These are phyloP conservation scores for Pipistrellus pipistrellus DNA, from an alignment of 2,797 vertebrate genomes.

Conservation along the genomic window DNA sequence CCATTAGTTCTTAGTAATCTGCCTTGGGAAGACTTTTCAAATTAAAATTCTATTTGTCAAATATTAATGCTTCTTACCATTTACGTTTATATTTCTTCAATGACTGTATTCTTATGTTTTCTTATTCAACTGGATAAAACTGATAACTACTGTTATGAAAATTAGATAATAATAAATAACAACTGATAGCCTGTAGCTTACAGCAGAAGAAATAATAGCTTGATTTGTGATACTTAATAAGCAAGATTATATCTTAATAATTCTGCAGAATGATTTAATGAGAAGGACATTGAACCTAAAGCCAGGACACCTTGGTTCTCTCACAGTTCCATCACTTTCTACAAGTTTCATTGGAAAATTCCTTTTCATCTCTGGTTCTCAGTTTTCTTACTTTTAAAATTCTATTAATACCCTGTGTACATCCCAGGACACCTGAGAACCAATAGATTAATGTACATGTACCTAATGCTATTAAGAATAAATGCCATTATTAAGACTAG, in stretches of 20 bases:
- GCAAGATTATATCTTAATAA: neutral
- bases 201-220: neutral
- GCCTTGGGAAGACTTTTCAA: slow-evolving; percentile 8
- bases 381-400: slow-evolving; percentile 4
- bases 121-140: neutral
- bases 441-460: neutral
- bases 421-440: neutral
- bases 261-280: neutral
- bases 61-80: neutral
- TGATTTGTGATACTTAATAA: neutral
- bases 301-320: neutral
- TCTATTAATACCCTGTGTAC: neutral
- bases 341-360: neutral
- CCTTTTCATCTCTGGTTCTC: neutral
- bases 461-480: neutral
- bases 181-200: neutral
- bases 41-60: slow-evolving; percentile 65
- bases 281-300: neutral
- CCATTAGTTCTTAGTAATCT: neutral
- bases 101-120: slow-evolving; percentile 13
- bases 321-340: neutral
- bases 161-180: neutral
- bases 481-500: neutral
- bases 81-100: slow-evolving; percentile 60
- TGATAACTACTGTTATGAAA: neutral